A percentile compares a stretch with the other conserved stretches of the same genome.
Evolutionary conservation across 2,888 invertebrate genomes (phyloP).

Genomic region (Plebejus anna): DNA sequence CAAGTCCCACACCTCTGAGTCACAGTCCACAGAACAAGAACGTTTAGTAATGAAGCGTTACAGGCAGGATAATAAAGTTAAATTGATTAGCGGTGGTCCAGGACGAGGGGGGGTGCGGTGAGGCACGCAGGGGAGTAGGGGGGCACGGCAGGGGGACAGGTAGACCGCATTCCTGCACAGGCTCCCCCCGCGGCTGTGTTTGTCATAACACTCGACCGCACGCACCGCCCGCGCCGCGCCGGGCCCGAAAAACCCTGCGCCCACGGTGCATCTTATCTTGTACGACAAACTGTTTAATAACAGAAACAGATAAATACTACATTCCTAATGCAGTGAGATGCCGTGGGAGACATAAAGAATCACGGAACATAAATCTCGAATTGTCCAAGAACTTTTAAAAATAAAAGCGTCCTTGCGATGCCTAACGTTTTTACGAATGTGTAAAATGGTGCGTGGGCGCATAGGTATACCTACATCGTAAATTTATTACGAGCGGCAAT

Average conservation of each 20-base stretch:
- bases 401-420: slow-evolving; percentile 48
- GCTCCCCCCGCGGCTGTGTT: slow-evolving; percentile 47
- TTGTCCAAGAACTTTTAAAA: slow-evolving; percentile 14
- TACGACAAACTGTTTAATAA: slow-evolving; percentile 16
- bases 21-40: slow-evolving; percentile 61
- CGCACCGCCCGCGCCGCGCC: slow-evolving; percentile 41
- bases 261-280: slow-evolving; percentile 23
- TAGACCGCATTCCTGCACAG: slow-evolving; percentile 67
- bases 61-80: slow-evolving; percentile 76
- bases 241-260: slow-evolving; percentile 38
- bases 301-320: background rate
- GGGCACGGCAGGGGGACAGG: slow-evolving; percentile 73
- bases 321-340: background rate
- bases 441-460: slow-evolving; percentile 68
- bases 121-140: background rate
- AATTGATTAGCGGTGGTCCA: slow-evolving; percentile 76
- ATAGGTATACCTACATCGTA: slow-evolving; percentile 61
- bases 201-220: slow-evolving; percentile 57
- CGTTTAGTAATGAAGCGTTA: slow-evolving; percentile 69
- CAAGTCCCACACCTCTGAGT: background rate
- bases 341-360: background rate
- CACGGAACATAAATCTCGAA: background rate
- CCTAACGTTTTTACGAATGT: slow-evolving; percentile 53
- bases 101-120: background rate
- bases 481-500: slow-evolving; percentile 70